Evolutionary conservation across 2,113 vertebrate genomes (phyloP).

Genomic region (Strigops habroptila): DNA sequence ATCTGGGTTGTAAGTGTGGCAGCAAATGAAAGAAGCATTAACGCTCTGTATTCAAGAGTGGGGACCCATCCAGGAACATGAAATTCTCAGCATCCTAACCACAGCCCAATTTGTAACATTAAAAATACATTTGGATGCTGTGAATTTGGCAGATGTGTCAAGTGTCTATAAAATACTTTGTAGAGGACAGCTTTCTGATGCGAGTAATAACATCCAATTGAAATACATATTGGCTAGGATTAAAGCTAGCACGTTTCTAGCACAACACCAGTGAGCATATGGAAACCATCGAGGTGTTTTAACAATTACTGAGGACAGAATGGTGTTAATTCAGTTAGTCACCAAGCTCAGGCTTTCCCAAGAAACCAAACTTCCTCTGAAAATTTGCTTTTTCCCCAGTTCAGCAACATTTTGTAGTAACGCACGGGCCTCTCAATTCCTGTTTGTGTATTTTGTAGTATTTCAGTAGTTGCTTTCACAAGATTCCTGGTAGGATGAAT

Average conservation of each 20-base stretch:
- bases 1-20: slow-evolving; percentile 32
- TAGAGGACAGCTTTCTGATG: slow-evolving; percentile 39
- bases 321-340: not conserved
- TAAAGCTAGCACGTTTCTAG: not conserved
- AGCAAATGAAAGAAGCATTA: slow-evolving; percentile 47
- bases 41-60: not conserved
- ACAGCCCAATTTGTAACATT: slow-evolving; percentile 43
- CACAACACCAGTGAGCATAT: not conserved
- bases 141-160: slow-evolving; percentile 56
- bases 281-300: slow-evolving; percentile 8
- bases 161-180: slow-evolving; percentile 34
- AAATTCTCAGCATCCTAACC: slow-evolving; percentile 45
- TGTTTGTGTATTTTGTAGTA: not conserved
- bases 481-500: not conserved
- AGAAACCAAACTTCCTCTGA: not conserved
- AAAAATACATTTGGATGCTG: slow-evolving; percentile 56
- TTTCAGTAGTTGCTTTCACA: not conserved
- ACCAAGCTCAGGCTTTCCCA: not conserved
- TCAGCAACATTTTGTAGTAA: not conserved
- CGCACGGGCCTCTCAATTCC: not conserved
- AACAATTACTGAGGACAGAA: not conserved
- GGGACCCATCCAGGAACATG: slow-evolving; percentile 2
- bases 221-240: not conserved
- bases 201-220: slow-evolving; percentile 12
- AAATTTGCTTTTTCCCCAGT: not conserved